Evolutionary conservation across 2,888 invertebrate genomes (phyloP).

Genomic region (Toxonevra muliebris): DNA sequence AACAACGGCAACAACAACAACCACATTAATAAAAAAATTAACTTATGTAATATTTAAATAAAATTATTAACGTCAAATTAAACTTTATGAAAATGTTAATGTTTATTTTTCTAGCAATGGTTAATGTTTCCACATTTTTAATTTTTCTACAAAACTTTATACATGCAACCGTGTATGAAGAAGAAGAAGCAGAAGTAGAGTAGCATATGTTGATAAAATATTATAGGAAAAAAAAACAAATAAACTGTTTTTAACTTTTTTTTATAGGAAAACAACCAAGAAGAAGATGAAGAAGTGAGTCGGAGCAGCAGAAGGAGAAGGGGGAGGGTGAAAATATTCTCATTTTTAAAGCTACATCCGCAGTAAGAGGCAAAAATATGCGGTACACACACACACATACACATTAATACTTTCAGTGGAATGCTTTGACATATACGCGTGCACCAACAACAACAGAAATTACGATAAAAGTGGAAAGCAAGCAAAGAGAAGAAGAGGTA

Average conservation of each 20-base stretch:
- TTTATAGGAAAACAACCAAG: neutral
- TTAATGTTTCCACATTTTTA: neutral
- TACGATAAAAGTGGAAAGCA: too few species aligned
- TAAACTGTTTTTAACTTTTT: neutral
- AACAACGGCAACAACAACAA: too few species aligned
- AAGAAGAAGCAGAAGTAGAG: too few species aligned
- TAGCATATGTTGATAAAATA: too few species aligned
- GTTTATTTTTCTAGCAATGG: slow-evolving; percentile 26
- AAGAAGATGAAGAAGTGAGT: neutral
- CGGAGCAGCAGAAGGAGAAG: too few species aligned
- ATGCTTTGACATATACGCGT: neutral
- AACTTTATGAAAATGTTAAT: slow-evolving; percentile 47
- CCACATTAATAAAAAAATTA: too few species aligned
- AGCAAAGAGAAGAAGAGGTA: too few species aligned
- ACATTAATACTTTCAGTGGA: neutral
- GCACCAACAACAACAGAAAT: neutral
- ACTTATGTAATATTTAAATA: slow-evolving; percentile 26
- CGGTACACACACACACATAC: slow-evolving; percentile 11
- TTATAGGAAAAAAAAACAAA: too few species aligned
- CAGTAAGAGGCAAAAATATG: too few species aligned
- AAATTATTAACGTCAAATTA: slow-evolving; percentile 55
- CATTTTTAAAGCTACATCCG: too few species aligned
- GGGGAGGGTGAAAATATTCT: too few species aligned
- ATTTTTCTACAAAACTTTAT: neutral
- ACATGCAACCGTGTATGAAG: neutral